Base-by-base conservation (phyloP, 2,888 invertebrate species). In the Hartigia nigra region DNA sequence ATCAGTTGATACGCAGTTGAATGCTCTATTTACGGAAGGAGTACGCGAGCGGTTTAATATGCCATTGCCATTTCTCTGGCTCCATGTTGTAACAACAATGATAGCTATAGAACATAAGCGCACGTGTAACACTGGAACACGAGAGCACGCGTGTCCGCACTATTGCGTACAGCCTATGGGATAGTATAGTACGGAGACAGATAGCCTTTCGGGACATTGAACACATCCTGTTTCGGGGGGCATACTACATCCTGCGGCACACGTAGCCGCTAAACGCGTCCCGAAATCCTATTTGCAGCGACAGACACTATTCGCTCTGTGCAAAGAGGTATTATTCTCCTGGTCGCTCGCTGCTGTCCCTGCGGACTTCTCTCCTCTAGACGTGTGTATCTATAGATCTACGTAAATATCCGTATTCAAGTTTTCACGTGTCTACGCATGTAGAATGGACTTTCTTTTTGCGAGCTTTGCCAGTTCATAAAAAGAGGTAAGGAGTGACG, bases 171-270 rank as follows among this genome's bases (percentile, higher is more conserved):
- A 55, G 55, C 9, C 55, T 9, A 55, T 23, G 23, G 55, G 55
- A 55, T 23, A 23, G 31, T 34, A 72, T 82, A 83, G 84, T 86
- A 86, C 84, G 84, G 87, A 88, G 89, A 88, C 86, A 87, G 87
- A 89, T 88, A 88, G 90, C 86, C 86, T 89, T 90, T 88, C 89
- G 87, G 89, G 86, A 88, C 88, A 90, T 89, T 89, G 86, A 87
- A 83, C 88, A 85, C 86, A 86, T 88, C 87, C 87, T 85, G 87
- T 89, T 87, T 85, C 55, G 55, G 55, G 85, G 88, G 87, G 88
- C 87, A 88, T n/a, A n/a, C n/a, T n/a, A 89, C 87, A 87, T 88
- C 86, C 89, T 87, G 85, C 84, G 80, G 80, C 55, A 23, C 55
- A 55, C 55, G 55, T 80, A 79, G 76, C 76, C 78, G 80, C 81